Conservation (phyloP, 1,140 invertebrate genomes). For the Drosophila truncata region DNA sequence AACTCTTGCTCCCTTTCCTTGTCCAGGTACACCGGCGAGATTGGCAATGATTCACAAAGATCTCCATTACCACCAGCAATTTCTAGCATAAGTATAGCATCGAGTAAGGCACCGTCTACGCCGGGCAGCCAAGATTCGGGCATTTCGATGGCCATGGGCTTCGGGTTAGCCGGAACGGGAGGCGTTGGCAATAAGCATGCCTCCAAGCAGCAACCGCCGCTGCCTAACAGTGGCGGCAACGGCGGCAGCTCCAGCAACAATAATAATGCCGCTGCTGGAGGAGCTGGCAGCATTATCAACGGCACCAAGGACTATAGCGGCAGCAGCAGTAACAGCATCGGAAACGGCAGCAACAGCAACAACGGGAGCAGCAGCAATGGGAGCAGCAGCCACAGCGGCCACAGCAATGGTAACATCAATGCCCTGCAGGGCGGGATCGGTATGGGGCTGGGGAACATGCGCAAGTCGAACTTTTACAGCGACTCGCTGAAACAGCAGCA, state of each 20-base stretch:
- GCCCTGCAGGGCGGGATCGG: slow-evolving; percentile 34
- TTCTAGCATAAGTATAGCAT: slow-evolving; percentile 82
- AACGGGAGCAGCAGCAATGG: slow-evolving; percentile 10
- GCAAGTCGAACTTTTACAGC: slow-evolving; percentile 70
- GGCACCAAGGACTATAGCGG: slow-evolving; percentile 8
- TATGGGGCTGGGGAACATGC: slow-evolving; percentile 51
- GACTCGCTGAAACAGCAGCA: slow-evolving; percentile 56
- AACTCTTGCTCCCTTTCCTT: no score
- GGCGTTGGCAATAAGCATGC: slow-evolving; percentile 33
- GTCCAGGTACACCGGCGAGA: slow-evolving; percentile 82
- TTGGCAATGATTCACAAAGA: slow-evolving; percentile 85
- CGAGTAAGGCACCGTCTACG: slow-evolving; percentile 59
- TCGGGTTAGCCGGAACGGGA: slow-evolving; percentile 7
- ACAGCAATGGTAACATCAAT: slow-evolving; percentile 57
- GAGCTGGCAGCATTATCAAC: background rate
- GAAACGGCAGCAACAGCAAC: slow-evolving; percentile 5
- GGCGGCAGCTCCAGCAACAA: slow-evolving; percentile 4
- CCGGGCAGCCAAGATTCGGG: slow-evolving; percentile 29
- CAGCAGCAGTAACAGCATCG: background rate
- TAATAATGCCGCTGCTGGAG: slow-evolving; percentile 1
- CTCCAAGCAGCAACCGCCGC: slow-evolving; percentile 43
- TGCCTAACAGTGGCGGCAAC: slow-evolving; percentile 2
- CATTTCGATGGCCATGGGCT: slow-evolving; percentile 21
- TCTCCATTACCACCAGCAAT: slow-evolving; percentile 85
- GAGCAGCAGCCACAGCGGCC: slow-evolving; percentile 35